Evolutionary conservation across 1,140 invertebrate genomes (phyloP).

Genomic region (Ceratoteleas bidentatus): DNA sequence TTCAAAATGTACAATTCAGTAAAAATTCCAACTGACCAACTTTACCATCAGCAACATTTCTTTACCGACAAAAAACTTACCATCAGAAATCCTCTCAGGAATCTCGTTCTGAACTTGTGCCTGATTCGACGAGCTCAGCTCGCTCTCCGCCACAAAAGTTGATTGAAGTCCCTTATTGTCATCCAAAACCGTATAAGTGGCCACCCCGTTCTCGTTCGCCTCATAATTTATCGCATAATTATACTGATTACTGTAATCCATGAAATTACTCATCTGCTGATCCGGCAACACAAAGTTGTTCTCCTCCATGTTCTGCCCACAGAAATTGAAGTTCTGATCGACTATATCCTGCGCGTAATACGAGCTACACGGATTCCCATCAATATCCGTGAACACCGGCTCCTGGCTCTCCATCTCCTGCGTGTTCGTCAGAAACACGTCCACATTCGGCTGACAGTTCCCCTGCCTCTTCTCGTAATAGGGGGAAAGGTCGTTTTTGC

Average conservation of each 20-base stretch:
- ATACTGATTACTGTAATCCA: slow-evolving; percentile 39
- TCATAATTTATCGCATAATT: slow-evolving; percentile 53
- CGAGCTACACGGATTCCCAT: slow-evolving; percentile 28
- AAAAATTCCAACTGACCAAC: too few relatives aligned
- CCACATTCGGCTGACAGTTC: slow-evolving; percentile 25
- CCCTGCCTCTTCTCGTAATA: slow-evolving; percentile 49
- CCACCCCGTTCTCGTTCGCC: slow-evolving; percentile 22
- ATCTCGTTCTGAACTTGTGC: too few relatives aligned
- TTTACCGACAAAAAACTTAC: too few relatives aligned
- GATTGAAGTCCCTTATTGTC: slow-evolving; percentile 25
- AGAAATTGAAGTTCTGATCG: slow-evolving; percentile 20
- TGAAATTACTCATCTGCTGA: slow-evolving; percentile 42
- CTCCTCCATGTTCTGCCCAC: slow-evolving; percentile 4
- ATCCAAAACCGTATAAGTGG: slow-evolving; percentile 56
- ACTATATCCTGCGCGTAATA: slow-evolving; percentile 54
- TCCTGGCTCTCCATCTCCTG: slow-evolving; percentile 21
- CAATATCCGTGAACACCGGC: slow-evolving; percentile 28
- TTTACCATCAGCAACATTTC: too few relatives aligned
- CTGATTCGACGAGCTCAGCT: slow-evolving; percentile 3
- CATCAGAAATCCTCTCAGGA: too few relatives aligned
- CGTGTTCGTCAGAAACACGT: slow-evolving; percentile 20
- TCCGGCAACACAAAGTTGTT: slow-evolving; percentile 34
- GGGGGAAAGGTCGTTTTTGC: slow-evolving; percentile 26
- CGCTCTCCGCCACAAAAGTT: slow-evolving; percentile 1
- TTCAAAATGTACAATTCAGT: too few relatives aligned